Conservation (phyloP, 1,140 invertebrate genomes). For the Spodoptera frugiperda region DNA sequence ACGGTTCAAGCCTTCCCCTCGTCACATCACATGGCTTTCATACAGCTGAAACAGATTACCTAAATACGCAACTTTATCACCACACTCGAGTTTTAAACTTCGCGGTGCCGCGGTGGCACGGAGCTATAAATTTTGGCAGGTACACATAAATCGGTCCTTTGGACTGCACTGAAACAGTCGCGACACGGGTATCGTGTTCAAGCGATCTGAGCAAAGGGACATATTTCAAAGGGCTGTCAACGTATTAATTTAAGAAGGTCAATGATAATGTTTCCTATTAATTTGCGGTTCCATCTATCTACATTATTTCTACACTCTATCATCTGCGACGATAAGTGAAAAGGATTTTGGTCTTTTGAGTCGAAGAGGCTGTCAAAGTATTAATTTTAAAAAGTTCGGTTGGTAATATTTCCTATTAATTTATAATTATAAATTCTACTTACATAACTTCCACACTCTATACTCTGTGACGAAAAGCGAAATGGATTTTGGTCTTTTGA, state of each 20-base stretch:
- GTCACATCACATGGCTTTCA: constrained; percentile 49
- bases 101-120: not conserved
- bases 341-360: not conserved
- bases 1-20: constrained; percentile 69
- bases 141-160: constrained; percentile 29
- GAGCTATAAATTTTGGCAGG: constrained; percentile 25
- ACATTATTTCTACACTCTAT: constrained; percentile 15
- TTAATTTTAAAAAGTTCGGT: constrained; percentile 7
- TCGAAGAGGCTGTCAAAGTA: not conserved
- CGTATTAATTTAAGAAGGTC: constrained; percentile 11
- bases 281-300: constrained; percentile 34
- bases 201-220: constrained; percentile 14
- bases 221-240: not conserved
- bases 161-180: not conserved
- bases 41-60: constrained; percentile 30
- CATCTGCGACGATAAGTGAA: not conserved
- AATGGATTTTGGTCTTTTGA: not conserved
- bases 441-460: constrained; percentile 20
- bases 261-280: constrained; percentile 26
- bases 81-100: not conserved
- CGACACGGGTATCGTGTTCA: not conserved
- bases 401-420: constrained; percentile 34
- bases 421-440: constrained; percentile 22
- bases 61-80: constrained; percentile 33
- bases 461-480: not conserved